These are phyloP conservation scores for Hydra vulgaris DNA, from an alignment of 30 jellyfish, hydroid and myxozoan genomes.

Conservation along the genomic window DNA sequence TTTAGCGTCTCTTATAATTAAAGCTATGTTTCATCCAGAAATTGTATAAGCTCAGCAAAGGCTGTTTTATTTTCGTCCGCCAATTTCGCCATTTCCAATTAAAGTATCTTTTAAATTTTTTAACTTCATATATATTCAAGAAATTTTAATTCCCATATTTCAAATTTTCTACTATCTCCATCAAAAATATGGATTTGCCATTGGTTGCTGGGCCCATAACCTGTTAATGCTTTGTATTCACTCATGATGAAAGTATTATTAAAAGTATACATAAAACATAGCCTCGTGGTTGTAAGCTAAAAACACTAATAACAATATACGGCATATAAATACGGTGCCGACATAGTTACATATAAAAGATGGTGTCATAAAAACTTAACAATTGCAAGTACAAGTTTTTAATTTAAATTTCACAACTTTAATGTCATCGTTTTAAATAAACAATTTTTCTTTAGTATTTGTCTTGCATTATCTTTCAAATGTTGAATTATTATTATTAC, in stretches of 20 bases:
- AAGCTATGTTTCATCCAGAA: conserved; percentile 37
- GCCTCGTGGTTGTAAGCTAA: too few species aligned
- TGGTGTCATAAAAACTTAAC: too few species aligned
- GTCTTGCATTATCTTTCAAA: too few species aligned
- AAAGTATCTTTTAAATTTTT: conserved; percentile 23
- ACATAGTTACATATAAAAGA: too few species aligned
- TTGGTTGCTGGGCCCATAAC: conserved; percentile 68
- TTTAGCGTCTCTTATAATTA: conserved; percentile 34
- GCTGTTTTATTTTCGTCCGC: conserved; percentile 30
- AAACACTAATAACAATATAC: too few species aligned
- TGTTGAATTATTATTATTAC: too few species aligned
- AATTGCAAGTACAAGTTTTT: too few species aligned
- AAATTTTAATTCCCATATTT: conserved; percentile 33
- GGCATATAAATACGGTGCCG: too few species aligned
- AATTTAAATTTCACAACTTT: too few species aligned
- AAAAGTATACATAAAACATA: too few species aligned
- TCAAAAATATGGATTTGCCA: conserved; percentile 50
- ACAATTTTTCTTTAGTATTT: too few species aligned
- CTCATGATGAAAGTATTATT: conserved; percentile 31
- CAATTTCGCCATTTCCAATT: conserved; percentile 26
- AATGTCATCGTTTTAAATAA: too few species aligned
- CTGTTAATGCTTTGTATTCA: conserved; percentile 17
- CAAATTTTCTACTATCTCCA: conserved; percentile 50
- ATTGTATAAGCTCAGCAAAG: conserved; percentile 44
- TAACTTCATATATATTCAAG: conserved; percentile 35